phyloP scores from a whole-genome alignment of 2,113 vertebrate genomes.

The Pogonocichla stellata region DNA sequence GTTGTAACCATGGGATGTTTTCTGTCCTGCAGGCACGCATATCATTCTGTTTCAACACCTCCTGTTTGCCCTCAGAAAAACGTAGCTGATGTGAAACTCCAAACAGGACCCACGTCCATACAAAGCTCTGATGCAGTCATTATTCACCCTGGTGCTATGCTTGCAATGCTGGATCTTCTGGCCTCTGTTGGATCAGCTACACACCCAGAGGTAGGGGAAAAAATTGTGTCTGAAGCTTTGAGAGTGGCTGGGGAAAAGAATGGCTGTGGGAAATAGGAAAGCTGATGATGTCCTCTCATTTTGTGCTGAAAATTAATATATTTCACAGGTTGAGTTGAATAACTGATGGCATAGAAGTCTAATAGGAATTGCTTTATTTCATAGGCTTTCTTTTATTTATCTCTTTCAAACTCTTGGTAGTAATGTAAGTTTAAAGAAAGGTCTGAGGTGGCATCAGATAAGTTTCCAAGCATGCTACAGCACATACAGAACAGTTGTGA shows the following conservation, averaged over 20 bases:
- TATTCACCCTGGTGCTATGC: constrained; percentile 93
- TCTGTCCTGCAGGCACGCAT: constrained; percentile 81
- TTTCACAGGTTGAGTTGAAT: background rate
- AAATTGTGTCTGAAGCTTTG: background rate
- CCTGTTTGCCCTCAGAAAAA: constrained; percentile 82
- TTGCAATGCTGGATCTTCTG: constrained; percentile 93
- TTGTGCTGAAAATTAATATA: background rate
- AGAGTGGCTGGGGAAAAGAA: background rate
- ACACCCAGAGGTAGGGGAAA: constrained; percentile 89
- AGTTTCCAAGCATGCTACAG: background rate
- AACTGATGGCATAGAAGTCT: background rate
- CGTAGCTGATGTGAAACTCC: constrained; percentile 83
- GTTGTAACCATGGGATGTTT: constrained; percentile 17
- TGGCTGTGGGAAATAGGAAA: background rate
- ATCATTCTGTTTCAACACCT: constrained; percentile 85
- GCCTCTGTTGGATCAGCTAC: constrained; percentile 87
- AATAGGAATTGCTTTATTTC: background rate
- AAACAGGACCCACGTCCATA: constrained; percentile 72
- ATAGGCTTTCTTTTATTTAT: background rate
- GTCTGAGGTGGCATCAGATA: background rate
- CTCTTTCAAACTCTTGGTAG: background rate
- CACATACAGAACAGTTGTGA: background rate
- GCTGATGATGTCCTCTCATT: background rate
- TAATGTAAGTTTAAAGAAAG: background rate
- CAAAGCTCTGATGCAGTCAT: constrained; percentile 85